Conservation (phyloP, 1,140 invertebrate genomes). For the Rhagoletis zephyria region DNA sequence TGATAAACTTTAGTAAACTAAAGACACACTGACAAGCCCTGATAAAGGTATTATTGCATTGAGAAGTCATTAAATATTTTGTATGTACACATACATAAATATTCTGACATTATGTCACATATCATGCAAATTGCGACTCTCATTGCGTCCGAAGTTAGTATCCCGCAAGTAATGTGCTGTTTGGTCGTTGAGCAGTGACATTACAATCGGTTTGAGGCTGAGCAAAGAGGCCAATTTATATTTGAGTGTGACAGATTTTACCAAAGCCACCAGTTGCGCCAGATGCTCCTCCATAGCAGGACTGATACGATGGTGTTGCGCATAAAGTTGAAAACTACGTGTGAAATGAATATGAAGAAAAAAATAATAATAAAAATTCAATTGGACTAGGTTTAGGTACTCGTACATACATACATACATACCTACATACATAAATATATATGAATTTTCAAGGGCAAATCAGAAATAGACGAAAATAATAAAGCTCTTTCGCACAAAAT, state of each 20-base stretch:
- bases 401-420: too few species aligned
- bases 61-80: background rate
- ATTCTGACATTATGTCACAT: constrained; percentile 59
- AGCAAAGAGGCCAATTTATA: constrained; percentile 76
- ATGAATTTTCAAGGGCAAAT: too few species aligned
- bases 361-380: too few species aligned
- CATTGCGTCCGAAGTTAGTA: constrained; percentile 70
- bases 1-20: background rate
- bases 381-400: too few species aligned
- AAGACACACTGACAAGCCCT: background rate
- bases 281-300: constrained; percentile 74
- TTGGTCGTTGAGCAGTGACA: constrained; percentile 68
- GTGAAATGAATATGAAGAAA: background rate
- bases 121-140: constrained; percentile 64
- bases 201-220: constrained; percentile 74
- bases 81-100: background rate
- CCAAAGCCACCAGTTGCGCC: constrained; percentile 71
- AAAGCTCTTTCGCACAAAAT: too few species aligned
- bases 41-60: background rate
- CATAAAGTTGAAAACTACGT: constrained; percentile 73
- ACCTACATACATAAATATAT: too few species aligned
- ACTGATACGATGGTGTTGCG: constrained; percentile 65
- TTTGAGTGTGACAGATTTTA: constrained; percentile 75
- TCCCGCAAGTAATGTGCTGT: constrained; percentile 69
- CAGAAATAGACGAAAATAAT: too few species aligned